Evolutionary conservation across 30 jellyfish, hydroid and myxozoan species (phyloP), one percentile per base, ranked within the genome.

Genomic region (Pseudorhiza aurosa): DNA sequence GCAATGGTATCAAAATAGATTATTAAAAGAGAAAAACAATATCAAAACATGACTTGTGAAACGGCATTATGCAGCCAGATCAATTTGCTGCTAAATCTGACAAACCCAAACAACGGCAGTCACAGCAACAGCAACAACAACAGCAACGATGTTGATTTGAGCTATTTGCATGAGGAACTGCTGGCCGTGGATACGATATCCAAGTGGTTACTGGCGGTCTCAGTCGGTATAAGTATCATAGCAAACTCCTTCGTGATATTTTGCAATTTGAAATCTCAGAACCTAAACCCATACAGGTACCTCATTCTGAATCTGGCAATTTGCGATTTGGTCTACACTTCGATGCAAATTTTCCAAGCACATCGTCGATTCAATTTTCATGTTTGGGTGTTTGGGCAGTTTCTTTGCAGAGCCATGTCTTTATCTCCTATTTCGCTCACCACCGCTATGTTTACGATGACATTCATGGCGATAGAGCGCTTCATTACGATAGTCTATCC

Each of bases 401-500:
- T 67, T 8, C 56, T 70, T 8, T 82, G 94, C 79, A 67, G 56
- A 29, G 36, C 49, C 24, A 65, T 53, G 72, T 35, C 51, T 11
- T 46, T 82, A 0, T 47, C 63, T 9, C 69, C 85, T 6, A 29
- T 55, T 5, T 49, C 94, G n/a, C 22, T 82, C 1, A 68, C 82
- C 32, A 17, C 67, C 8, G 68, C 94, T 1, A 82, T 82, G 94
- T 68, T 82, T 26, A 82, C 82, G 22, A 82, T 82, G 63, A 26
- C 87, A 7, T 67, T 68, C 27, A 82, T 82, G 68, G 87, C 94
- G 7, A 44, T 60, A 8, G 94, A 82, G 36, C 67, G 94, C 21
- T 68, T 43, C 45, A 83, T 37, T 4, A 67, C 72, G 45, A 82
- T 82, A 4, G 77, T 60, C 19, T 43, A 65, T 32, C 94, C 94